Conservation (phyloP, 2,113 vertebrate species). For the Meriones unguiculatus region DNA sequence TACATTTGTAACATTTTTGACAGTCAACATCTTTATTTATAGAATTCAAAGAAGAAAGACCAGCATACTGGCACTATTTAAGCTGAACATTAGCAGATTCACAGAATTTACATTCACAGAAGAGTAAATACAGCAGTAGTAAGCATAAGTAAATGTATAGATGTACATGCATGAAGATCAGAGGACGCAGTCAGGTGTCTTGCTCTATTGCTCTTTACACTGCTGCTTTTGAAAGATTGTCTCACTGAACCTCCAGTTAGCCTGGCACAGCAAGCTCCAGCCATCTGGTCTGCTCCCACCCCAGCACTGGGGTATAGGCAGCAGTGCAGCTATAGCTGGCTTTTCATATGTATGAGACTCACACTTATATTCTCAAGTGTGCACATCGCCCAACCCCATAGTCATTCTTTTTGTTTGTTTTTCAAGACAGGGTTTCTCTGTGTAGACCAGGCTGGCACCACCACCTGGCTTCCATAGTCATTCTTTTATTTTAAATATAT, state of each 20-base stretch:
- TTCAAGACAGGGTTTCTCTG: too few species aligned
- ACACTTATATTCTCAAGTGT: neutral
- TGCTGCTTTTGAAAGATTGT: neutral
- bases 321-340: neutral
- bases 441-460: too few species aligned
- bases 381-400: neutral
- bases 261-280: neutral
- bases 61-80: neutral
- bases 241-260: neutral
- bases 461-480: too few species aligned
- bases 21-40: neutral
- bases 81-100: neutral
- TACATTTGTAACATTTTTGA: constrained; percentile 36
- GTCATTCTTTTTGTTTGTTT: neutral
- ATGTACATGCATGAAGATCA: neutral
- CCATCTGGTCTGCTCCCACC: neutral
- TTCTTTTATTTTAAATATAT: neutral
- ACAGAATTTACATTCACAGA: neutral
- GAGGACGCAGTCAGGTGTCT: neutral
- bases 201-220: neutral
- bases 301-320: neutral
- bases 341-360: neutral
- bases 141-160: neutral
- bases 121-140: neutral
- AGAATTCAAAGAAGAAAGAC: neutral